Base-by-base conservation (phyloP, 1,140 invertebrate species). In the Odontomachus brunneus region DNA sequence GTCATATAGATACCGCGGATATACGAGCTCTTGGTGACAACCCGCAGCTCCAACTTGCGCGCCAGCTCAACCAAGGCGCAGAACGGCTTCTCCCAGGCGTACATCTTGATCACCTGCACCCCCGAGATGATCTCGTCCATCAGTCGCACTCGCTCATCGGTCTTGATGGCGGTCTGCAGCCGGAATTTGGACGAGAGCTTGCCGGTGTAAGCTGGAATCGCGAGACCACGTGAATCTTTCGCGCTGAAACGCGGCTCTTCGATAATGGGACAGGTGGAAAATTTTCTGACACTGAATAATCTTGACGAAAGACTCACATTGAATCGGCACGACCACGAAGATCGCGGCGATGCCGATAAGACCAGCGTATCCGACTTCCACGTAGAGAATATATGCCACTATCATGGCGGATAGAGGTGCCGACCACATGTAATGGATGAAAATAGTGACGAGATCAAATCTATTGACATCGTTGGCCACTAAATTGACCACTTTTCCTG, bases 401-500 rank as follows among this genome's bases (percentile, higher is more conserved):
- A 96, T 95, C 1, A 96, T 81, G 0, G 96, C 94, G 24, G 96
- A 95, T 0, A 96, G 62, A 4, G 97, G 97, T 0, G 96, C 96
- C 0, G 95, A 94, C 96, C 96, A 96, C 94, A 96, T 94, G 84
- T 95, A 94, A 91, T 96, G 95, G 24, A 96, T 91, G 82, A 96
- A 95, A 22, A 96, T 93, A 4, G 94, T 95, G 9, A 95, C 94
- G 14, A 95, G 89, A 92, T 96, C 96, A 84, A 96, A 96, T 75
- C 96, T 93, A 84, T 95, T 96, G 14, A 96, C 95, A 89, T 98
- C 97, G 90, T 97, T 98, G 1, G 97, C 97, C 59, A 98, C 94
- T 3, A 98, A 92, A 94, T 98, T 98, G 1, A 98, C 97, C 75
- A 98, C 96, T 94, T 98, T 97, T 0, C 97, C 97, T 2, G 96